Conservation (phyloP, 1,140 invertebrate genomes). For the Oncopodura yosiiana region DNA sequence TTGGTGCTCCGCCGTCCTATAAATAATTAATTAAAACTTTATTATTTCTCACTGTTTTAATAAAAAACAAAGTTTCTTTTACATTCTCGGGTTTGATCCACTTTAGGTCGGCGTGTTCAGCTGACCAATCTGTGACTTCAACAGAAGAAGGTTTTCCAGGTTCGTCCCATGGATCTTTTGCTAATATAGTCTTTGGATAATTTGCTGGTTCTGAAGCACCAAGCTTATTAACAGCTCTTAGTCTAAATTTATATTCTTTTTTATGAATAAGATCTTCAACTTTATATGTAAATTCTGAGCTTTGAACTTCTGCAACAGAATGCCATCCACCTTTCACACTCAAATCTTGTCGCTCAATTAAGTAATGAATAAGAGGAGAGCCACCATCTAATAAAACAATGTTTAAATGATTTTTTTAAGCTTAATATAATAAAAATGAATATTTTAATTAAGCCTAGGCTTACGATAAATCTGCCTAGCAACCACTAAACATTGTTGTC, state of each 20-base stretch:
- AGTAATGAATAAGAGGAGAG: conserved; percentile 75
- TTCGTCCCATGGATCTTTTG: conserved; percentile 97
- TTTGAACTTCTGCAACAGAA: conserved; percentile 60
- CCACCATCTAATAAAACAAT: conserved; percentile 86
- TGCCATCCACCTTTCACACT: conserved; percentile 79
- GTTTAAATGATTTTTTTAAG: too few species aligned
- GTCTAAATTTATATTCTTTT: conserved; percentile 90
- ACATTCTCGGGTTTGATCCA: conserved; percentile 80
- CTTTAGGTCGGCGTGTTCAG: conserved; percentile 84
- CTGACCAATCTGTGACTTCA: conserved; percentile 91
- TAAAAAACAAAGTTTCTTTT: too few species aligned
- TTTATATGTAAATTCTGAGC: conserved; percentile 60
- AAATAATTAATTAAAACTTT: too few species aligned
- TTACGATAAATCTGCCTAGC: too few species aligned
- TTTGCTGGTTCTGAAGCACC: conserved; percentile 76
- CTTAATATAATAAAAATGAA: too few species aligned
- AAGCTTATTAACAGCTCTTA: conserved; percentile 83
- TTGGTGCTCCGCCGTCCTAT: conserved; percentile 91
- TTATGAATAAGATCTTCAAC: conserved; percentile 75
- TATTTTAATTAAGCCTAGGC: too few species aligned
- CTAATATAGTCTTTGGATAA: conserved; percentile 74
- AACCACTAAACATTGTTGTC: too few species aligned
- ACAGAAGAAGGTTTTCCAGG: conserved; percentile 82
- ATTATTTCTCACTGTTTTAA: too few species aligned
- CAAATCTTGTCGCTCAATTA: conserved; percentile 89